Percentiles rank a stretch among this genome's conserved stretches.
phyloP scores from a whole-genome alignment of 2,113 vertebrate species.

The Tragelaphus scriptus region DNA sequence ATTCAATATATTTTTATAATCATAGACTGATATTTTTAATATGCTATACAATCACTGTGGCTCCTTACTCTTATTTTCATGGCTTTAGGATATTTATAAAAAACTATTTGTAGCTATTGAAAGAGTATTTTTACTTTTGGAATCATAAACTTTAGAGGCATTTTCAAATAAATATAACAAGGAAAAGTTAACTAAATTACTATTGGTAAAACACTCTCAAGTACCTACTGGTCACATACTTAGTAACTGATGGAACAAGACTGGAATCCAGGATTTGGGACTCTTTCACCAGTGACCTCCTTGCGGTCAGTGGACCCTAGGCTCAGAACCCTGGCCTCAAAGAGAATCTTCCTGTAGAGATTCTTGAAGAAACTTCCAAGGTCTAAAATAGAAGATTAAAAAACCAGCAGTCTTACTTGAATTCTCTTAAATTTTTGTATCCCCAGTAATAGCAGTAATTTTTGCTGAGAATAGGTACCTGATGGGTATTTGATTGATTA shows the following conservation, averaged over 20 bases:
- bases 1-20: neutral
- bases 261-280: neutral
- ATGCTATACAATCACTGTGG: neutral
- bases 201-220: neutral
- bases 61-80: neutral
- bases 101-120: neutral
- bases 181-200: neutral
- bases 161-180: neutral
- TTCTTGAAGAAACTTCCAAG: neutral
- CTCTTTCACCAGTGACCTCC: neutral
- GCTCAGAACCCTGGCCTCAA: neutral
- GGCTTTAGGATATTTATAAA: neutral
- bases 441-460: neutral
- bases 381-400: neutral
- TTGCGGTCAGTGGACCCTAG: neutral
- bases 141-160: neutral
- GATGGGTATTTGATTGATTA: neutral
- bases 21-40: neutral
- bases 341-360: neutral
- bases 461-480: neutral
- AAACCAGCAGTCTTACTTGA: neutral
- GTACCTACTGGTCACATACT: neutral
- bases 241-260: neutral
- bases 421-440: neutral
- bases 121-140: neutral